These are phyloP conservation scores for Pollenia amentaria DNA, from an alignment of 2,888 invertebrate species.

Conservation along the genomic window DNA sequence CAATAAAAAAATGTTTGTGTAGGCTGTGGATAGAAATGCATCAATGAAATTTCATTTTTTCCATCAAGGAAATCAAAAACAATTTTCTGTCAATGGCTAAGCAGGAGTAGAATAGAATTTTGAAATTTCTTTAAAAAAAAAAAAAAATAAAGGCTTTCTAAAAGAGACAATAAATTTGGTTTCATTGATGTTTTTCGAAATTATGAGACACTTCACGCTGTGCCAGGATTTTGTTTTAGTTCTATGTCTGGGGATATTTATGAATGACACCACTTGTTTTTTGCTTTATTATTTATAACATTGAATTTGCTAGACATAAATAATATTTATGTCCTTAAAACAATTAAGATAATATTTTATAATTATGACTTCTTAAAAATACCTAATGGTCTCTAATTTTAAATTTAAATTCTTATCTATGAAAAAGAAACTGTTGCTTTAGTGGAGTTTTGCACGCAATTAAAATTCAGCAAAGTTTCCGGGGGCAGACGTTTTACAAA, in stretches of 20 bases:
- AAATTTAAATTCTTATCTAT: no score
- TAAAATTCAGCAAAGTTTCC: no score
- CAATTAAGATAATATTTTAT: no score
- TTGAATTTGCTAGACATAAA: no score
- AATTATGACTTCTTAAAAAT: no score
- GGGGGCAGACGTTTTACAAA: no score
- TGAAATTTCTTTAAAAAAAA: conserved; percentile 3
- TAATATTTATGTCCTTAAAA: no score
- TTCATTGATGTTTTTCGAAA: background rate
- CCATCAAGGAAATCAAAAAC: conserved; percentile 29
- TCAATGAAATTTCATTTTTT: conserved; percentile 64
- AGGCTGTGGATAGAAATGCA: conserved; percentile 49
- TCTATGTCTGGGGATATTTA: background rate
- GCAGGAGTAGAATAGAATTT: conserved; percentile 5
- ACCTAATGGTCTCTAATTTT: no score
- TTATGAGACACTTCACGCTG: background rate
- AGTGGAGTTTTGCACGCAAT: no score
- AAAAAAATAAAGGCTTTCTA: background rate
- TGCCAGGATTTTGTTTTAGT: background rate
- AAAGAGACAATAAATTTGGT: background rate
- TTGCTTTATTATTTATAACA: no score
- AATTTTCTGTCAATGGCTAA: conserved; percentile 41
- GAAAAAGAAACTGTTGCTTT: no score
- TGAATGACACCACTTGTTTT: background rate
- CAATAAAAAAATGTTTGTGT: conserved; percentile 36